Base-by-base conservation (phyloP, 2,888 invertebrate species). In the Scrobipalpa atriplicella region DNA sequence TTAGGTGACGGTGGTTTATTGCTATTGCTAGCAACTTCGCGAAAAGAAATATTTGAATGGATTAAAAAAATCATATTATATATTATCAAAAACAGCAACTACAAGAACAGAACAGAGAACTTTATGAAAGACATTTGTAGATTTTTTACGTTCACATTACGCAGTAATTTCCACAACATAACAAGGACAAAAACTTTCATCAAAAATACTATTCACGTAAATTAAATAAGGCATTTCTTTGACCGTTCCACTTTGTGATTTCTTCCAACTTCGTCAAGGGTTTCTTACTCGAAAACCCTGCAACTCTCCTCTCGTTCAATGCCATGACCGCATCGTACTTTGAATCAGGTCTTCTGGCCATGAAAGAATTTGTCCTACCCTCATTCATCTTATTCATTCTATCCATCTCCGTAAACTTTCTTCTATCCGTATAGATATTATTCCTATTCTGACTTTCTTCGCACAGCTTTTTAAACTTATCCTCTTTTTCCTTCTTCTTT, bases 311-410 rank as follows among this genome's bases (percentile, higher is more conserved):
- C 3, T 58, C 58, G 13, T 58, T 58, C 58, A 58, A n/a, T 11
- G 29, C 3, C 58, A 58, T 36, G 36, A 13, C 58, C n/a, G 58
- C 36, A 36, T 58, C 58, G 36, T n/a, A 58, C n/a, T 58, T 58
- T 10, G 58, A 36, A 11, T 38, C 36, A 3, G 58, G 36, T 58
- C 36, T 58, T 36, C 13, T 11, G 5, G 58, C 36, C 58, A 38
- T 58, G 29, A 58, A 58, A 2, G 36, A 36, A 29, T 21, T n/a
- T 1, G 58, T 36, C 36, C 58, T 58, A 7, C 6, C 1, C n/a
- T 29, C 13, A n/a, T 58, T 58, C 58, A 58, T 58, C n/a, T 36
- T 58, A 13, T 36, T 58, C 58, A 58, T 58, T 13, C 36, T 29
- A 6, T 58, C 58, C 58, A 29, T n/a, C 6, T 29, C 58, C n/a